Base-by-base conservation (phyloP, 1,140 invertebrate species). In the Eupeodes corollae region DNA sequence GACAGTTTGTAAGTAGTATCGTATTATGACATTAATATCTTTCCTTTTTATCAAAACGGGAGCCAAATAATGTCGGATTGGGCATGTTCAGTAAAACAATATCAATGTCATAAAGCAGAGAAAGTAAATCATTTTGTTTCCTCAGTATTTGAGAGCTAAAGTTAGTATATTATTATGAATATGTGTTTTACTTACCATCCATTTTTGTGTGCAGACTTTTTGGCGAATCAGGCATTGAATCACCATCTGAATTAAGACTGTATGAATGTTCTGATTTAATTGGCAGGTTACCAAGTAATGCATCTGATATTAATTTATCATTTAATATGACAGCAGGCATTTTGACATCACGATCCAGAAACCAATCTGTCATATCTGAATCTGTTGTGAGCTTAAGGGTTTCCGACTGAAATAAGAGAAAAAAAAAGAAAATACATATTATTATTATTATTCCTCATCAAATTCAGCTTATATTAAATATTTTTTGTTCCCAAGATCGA, bases 301-400 rank as follows among this genome's bases (percentile, higher is more conserved):
- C 88, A 59, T 92, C 90, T 19, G 89, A 89, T 80, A 93, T 92
- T 56, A 92, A 76, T 54, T 86, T 77, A 68, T 93, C 90, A 63
- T 90, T 84, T 2, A 92, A 71, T 16, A 90, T 79, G 45, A 91
- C 86, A 39, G 58, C 55, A 41, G 59, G 55, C 53, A 60, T 61
- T 57, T 68, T 68, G 46, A 64, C 58, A 56, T 68, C 61, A 21
- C 77, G 70, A 54, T 77, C 76, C 50, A 73, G 73, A 52, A 77
- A 68, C 75, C 73, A 79, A 61, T 77, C 75, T 45, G 69, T 63
- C 71, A 76, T 74, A 45, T 74, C 73, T 34, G 71, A 66, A 54
- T 76, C 75, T 47, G 71, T 71, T 57, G 58, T 58, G 37, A 65
- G 57, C 55, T 79, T 76, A 56, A 80, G 61, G n/a, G 77, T 75